Evolutionary conservation across 2,797 vertebrate species (phyloP), one percentile per base, ranked within the genome.

Genomic region (Melanogrammus aeglefinus): DNA sequence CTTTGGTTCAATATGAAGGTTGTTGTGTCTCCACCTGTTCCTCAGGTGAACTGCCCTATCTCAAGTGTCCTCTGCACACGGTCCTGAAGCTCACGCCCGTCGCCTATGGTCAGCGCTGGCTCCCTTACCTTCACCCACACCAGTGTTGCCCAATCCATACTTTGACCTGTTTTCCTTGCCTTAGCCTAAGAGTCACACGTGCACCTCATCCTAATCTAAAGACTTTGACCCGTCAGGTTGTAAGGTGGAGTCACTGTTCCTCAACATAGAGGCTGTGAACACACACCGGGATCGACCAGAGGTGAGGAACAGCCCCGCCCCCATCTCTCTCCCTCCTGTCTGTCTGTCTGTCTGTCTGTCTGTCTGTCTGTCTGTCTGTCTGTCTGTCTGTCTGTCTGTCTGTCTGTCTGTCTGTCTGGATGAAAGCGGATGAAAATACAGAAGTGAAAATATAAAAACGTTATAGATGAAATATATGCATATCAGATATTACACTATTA

Each of bases 81-180:
- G 95, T 96, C 9, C 91, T 96, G 72, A 96, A 96, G 84, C 94
- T 96, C 84, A 96, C 96, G 0, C 95, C 95, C 0, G 94, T 96
- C 38, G 95, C 95, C 75, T 96, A 92, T 35, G 92, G 92, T 94
- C 79, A 90, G 91, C 88, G 21, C 35, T 75, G 2, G 41, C 27
- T 31, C 47, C 27, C 2, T 27, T 63, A 0, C 0, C 47, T 9
- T 66, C 7, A 36, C 38, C 31, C 41, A 8, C 33, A 35, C 78
- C 57, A 24, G 3, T 63, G 8, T 63, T 9, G 57, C 57, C 57
- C 57, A 21, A 21, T 63, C 2, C 57, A 24, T 24, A 69, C 63
- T 27, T 63, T 63, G 57, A 63, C 57, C 57, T 24, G 57, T n/a
- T 63, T 27, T 29, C 24, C n/a, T 66, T 21, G 51, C 51, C 51